These are phyloP conservation scores for Ceyx margarethae DNA, from an alignment of 2,113 vertebrate genomes.

Conservation along the genomic window DNA sequence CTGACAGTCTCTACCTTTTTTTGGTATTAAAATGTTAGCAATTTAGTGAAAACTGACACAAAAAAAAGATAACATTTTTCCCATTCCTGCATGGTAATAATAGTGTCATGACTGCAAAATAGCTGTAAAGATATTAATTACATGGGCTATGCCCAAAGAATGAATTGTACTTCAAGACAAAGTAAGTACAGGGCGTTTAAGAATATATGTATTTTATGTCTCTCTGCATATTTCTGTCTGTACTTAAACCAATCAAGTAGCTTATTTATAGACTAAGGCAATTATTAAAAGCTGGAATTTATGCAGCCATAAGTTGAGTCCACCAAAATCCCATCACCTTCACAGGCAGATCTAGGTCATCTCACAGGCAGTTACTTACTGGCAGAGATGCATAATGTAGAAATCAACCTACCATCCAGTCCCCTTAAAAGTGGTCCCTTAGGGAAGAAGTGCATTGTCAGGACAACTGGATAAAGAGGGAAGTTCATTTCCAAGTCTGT, in stretches of 20 bases:
- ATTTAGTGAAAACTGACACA: conserved; percentile 47
- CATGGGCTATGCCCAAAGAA: conserved; percentile 36
- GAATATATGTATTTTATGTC: neutral
- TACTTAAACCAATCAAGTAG: neutral
- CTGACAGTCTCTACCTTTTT: conserved; percentile 14
- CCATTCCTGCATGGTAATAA: neutral
- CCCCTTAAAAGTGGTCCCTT: conserved; percentile 33
- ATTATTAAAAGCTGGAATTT: neutral
- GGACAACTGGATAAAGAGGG: conserved; percentile 41
- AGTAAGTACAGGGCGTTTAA: conserved; percentile 15
- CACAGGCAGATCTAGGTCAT: conserved; percentile 38
- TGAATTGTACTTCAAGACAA: neutral
- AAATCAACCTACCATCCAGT: conserved; percentile 47
- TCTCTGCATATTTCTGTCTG: neutral
- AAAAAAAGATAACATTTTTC: conserved; percentile 34
- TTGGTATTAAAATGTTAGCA: conserved; percentile 43
- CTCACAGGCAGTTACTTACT: conserved; percentile 38
- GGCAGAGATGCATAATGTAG: conserved; percentile 4
- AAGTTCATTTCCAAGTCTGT: conserved; percentile 36
- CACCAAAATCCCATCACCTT: conserved; percentile 35
- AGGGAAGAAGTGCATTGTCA: conserved; percentile 30
- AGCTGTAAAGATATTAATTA: conserved; percentile 36
- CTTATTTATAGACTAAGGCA: neutral
- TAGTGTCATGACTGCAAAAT: conserved; percentile 26
- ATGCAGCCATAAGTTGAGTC: neutral